These are phyloP conservation scores for Egretta garzetta DNA, from an alignment of 2,113 vertebrate species.

Conservation along the genomic window DNA sequence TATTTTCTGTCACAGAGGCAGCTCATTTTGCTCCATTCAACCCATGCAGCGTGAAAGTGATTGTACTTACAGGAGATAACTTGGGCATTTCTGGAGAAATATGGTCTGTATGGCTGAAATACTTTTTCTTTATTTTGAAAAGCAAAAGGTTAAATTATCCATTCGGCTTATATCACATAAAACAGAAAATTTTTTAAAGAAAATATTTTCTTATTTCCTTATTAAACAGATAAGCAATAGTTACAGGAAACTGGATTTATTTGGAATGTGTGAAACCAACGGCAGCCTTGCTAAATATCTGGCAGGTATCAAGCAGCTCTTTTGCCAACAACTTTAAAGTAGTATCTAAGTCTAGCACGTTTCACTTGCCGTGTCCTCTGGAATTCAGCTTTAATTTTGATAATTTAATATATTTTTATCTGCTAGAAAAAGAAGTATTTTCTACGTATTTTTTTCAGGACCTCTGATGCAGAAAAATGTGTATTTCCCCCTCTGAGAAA, in stretches of 20 bases:
- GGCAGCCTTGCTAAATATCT: not conserved
- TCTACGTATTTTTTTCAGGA: not conserved
- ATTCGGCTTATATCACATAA: not conserved
- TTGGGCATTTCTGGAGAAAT: not conserved
- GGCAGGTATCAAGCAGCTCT: not conserved
- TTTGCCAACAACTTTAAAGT: not conserved
- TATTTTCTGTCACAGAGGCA: slow-evolving; percentile 7
- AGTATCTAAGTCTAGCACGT: not conserved
- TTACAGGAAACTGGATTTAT: not conserved
- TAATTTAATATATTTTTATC: not conserved
- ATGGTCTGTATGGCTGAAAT: not conserved
- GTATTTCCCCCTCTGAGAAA: not conserved
- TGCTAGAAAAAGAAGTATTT: not conserved
- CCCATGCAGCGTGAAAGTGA: not conserved
- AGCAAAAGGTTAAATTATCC: not conserved
- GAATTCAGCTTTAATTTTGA: not conserved
- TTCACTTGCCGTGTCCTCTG: not conserved
- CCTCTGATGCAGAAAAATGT: not conserved
- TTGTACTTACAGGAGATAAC: not conserved
- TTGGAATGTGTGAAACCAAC: not conserved
- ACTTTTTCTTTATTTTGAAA: not conserved
- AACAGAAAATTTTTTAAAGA: not conserved
- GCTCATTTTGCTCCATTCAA: not conserved
- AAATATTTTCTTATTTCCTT: not conserved
- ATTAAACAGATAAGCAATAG: not conserved